Base-by-base conservation (phyloP, 2,888 invertebrate genomes). In the Ophion ventricosus region DNA sequence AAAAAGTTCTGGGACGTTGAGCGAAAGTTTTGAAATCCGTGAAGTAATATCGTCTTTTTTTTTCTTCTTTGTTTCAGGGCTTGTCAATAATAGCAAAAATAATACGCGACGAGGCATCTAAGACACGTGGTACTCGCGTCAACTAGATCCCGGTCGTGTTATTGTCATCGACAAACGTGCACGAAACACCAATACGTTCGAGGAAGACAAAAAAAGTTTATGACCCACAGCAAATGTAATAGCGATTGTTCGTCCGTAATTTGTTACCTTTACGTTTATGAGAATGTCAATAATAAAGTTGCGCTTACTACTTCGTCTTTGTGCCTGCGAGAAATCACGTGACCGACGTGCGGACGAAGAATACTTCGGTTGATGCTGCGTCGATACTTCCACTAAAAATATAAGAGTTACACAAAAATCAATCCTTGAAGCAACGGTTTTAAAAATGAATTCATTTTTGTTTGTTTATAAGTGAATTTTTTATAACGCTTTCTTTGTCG, bases 41-140 rank as follows among this genome's bases (percentile, higher is more conserved):
- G 0, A 20, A 56, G 1, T 63, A 10, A 35, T 56, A 11, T 40
- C n/a, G n/a, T n/a, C n/a, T n/a, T 17, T 29, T 20, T 54, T 2
- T 40, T 54, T 26, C 72, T 26, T 72, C 29, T 66, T 49, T 72
- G 17, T 23, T 88, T 57, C 81, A 90, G 90, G 89, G 85, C 7
- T 56, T 89, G 1, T 70, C 86, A 1, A 77, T 85, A 25, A 2
- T 90, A 25, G 88, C 87, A 0, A 83, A 74, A 26, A 11, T 88
- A 4, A 87, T 90, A 72, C 88, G 85, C 1, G 86, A 90, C 74
- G 85, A 88, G 14, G 29, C 43, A 2, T 20, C 57, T 17, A 57
- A 57, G 57, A 57, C 20, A 7, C 20, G 10, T 1, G 57, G 57
- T 23, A 57, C 23, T 20, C 57, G 7, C 23, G 20, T 10, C 57